Evolutionary conservation across 2,888 invertebrate genomes (phyloP).

Genomic region (Drosophila anomelani): DNA sequence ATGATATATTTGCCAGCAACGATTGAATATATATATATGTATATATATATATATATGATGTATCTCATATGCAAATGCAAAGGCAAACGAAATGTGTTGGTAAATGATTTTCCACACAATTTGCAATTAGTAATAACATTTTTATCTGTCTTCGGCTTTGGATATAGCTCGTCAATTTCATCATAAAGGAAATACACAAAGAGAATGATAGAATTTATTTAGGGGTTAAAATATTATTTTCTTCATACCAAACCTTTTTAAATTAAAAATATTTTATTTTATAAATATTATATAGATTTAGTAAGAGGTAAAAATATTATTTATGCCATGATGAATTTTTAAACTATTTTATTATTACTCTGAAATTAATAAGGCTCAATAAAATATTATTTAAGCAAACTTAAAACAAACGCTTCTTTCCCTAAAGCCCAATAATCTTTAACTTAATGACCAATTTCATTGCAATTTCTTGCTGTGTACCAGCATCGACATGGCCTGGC

Average conservation of each 20-base stretch:
- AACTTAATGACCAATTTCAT: too few relatives aligned
- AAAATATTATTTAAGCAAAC: too few relatives aligned
- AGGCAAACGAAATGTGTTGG: slow-evolving; percentile 51
- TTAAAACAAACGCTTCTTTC: too few relatives aligned
- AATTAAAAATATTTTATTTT: too few relatives aligned
- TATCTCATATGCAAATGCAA: slow-evolving; percentile 35
- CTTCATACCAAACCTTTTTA: background rate
- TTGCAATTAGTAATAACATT: slow-evolving; percentile 75
- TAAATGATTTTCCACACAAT: slow-evolving; percentile 79
- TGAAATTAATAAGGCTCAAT: too few relatives aligned
- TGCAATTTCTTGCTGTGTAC: slow-evolving; percentile 13
- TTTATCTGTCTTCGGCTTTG: slow-evolving; percentile 52
- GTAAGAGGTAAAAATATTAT: background rate
- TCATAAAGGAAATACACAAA: slow-evolving; percentile 69
- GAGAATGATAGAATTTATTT: slow-evolving; percentile 20
- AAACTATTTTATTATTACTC: background rate
- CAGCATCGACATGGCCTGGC: slow-evolving; percentile 36
- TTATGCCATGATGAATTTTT: rapidly evolving
- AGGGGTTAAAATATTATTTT: background rate
- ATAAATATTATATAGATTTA: too few relatives aligned
- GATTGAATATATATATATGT: background rate
- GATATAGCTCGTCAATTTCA: slow-evolving; percentile 41
- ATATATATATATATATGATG: background rate
- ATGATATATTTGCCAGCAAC: slow-evolving; percentile 9
- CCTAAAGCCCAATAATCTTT: too few relatives aligned